These are phyloP conservation scores for Crematogaster levior DNA, from an alignment of 2,888 invertebrate genomes.

Conservation along the genomic window DNA sequence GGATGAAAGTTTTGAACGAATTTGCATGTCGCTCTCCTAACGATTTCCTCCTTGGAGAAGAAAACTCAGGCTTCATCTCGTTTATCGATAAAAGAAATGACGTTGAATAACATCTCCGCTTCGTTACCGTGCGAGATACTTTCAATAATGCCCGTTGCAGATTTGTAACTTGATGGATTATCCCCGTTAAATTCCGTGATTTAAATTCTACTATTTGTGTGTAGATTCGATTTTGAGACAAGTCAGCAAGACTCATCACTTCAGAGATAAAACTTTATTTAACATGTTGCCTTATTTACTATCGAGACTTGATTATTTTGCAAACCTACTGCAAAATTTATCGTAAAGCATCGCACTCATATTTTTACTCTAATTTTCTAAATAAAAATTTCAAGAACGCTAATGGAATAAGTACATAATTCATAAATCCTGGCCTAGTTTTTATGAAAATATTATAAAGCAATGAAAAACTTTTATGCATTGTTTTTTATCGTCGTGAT, in stretches of 20 bases:
- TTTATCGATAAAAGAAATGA: slow-evolving; percentile 77
- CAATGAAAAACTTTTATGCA: neutral
- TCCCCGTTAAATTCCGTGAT: neutral
- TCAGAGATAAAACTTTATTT: neutral
- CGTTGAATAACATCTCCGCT: slow-evolving; percentile 71
- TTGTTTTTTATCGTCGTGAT: neutral
- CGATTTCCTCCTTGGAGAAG: slow-evolving; percentile 81
- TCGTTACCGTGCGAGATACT: slow-evolving; percentile 66
- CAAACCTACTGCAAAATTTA: neutral
- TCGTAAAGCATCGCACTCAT: neutral
- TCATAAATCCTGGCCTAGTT: neutral
- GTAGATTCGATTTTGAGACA: neutral
- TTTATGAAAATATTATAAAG: neutral
- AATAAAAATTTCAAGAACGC: slow-evolving; percentile 15
- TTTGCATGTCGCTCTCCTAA: slow-evolving; percentile 83
- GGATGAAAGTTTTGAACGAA: slow-evolving; percentile 81
- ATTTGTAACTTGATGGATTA: slow-evolving; percentile 21
- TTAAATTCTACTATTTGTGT: neutral
- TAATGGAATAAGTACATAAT: neutral
- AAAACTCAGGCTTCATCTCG: slow-evolving; percentile 71
- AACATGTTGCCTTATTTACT: neutral
- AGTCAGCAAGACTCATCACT: neutral
- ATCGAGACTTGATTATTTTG: neutral
- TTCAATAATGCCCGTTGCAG: slow-evolving; percentile 60
- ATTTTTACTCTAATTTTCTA: neutral